A percentile compares a stretch with the other conserved stretches of the same genome.
These are phyloP conservation scores for Scolopax rusticola DNA, from an alignment of 2,797 vertebrate genomes.

Conservation along the genomic window DNA sequence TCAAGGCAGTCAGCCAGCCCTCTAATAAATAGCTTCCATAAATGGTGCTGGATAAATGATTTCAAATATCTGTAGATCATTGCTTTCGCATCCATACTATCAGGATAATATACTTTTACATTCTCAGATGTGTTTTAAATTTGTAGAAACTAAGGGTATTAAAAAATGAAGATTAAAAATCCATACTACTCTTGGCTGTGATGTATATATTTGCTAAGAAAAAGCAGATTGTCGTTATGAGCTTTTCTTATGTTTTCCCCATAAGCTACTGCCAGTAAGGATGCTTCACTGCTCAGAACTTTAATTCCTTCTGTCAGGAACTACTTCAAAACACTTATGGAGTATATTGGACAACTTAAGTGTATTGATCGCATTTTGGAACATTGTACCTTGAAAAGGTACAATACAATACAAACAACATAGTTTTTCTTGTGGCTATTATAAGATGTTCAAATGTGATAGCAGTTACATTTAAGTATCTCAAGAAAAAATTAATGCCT, in stretches of 20 bases:
- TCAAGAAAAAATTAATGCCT: background rate
- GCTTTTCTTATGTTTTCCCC: background rate
- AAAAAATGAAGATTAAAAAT: background rate
- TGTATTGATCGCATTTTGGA: background rate
- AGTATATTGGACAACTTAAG: rapidly evolving
- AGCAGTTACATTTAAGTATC: background rate
- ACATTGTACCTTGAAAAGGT: background rate
- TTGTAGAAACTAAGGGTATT: background rate
- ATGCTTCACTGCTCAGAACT: background rate
- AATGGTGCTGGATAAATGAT: background rate
- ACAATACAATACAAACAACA: too few species aligned
- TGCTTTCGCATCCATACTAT: background rate
- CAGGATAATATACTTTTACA: background rate
- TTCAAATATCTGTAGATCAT: background rate
- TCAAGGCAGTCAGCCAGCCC: background rate
- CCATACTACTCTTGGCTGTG: background rate
- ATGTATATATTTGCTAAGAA: background rate
- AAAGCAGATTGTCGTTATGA: background rate
- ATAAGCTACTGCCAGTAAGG: background rate
- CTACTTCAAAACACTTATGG: background rate
- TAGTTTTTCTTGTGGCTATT: background rate
- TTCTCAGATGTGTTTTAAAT: background rate
- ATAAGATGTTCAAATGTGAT: background rate
- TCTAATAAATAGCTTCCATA: background rate
- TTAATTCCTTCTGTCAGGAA: background rate